phyloP scores from a whole-genome alignment of 2,888 invertebrate genomes.

The Linnaemya vulpina region DNA sequence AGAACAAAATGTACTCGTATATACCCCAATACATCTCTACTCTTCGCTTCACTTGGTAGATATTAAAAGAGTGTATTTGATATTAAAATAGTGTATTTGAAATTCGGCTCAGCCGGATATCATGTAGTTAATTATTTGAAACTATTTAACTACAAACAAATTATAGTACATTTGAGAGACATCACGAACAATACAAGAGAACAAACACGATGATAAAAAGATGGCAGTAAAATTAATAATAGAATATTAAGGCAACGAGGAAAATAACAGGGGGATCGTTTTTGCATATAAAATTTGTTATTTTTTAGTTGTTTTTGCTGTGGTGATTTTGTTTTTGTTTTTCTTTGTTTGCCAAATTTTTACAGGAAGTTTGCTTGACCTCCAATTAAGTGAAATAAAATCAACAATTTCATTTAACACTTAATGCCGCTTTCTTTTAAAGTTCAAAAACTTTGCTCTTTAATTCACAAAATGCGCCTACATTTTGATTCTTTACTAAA shows the following conservation, averaged over 20 bases:
- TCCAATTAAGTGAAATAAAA: constrained; percentile 50
- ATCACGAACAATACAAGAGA: constrained; percentile 6
- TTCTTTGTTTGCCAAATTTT: constrained; percentile 29
- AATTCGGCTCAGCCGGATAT: constrained; percentile 3
- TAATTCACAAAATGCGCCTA: too few relatives aligned
- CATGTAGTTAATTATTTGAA: constrained; percentile 16
- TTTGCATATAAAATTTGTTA: constrained; percentile 28
- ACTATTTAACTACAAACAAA: constrained; percentile 31
- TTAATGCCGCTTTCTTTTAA: constrained; percentile 10
- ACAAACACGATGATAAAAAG: constrained; percentile 14
- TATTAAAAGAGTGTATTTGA: too few relatives aligned
- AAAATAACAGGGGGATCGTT: constrained; percentile 31
- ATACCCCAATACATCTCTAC: too few relatives aligned
- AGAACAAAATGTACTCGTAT: too few relatives aligned
- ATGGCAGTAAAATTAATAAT: constrained; percentile 29
- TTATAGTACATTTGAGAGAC: constrained; percentile 15
- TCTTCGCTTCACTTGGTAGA: too few relatives aligned
- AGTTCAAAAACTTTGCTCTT: constrained; percentile 32
- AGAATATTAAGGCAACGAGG: neutral
- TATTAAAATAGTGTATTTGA: neutral
- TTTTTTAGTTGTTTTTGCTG: constrained; percentile 21
- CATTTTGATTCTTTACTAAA: too few relatives aligned
- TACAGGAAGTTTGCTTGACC: constrained; percentile 39
- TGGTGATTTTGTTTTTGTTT: constrained; percentile 12
- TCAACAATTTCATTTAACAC: constrained; percentile 49